A percentile compares a stretch with the other conserved stretches of the same genome.
phyloP scores from a whole-genome alignment of 2,797 vertebrate species.

The Sebastes steindachneri region DNA sequence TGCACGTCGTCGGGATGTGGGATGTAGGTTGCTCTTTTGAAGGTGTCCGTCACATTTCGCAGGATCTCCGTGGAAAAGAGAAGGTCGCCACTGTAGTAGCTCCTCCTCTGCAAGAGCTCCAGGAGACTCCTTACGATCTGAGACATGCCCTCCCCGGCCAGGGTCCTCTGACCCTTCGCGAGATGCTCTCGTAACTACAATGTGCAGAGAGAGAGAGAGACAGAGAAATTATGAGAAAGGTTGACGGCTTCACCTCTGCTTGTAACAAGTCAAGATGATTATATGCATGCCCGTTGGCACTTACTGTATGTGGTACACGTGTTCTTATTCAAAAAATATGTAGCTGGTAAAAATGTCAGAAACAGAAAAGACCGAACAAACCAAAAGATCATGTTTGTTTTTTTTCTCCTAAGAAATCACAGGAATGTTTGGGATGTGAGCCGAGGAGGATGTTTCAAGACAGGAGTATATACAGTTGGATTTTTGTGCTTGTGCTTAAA shows the following conservation, averaged over 20 bases:
- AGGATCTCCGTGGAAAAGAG: conserved; percentile 99
- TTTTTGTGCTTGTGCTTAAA: conserved; percentile 39
- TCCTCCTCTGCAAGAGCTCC: conserved; percentile 94
- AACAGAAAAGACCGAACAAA: background rate
- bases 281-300: background rate
- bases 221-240: background rate
- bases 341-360: conserved; percentile 5
- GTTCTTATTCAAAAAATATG: conserved; percentile 7
- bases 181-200: conserved; percentile 96
- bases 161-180: conserved; percentile 98
- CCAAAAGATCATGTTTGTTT: conserved; percentile 7
- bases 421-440: conserved; percentile 20
- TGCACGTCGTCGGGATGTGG: conserved; percentile 97
- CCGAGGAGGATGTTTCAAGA: conserved; percentile 6
- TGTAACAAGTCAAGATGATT: background rate
- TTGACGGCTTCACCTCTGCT: background rate
- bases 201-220: conserved; percentile 7
- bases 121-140: conserved; percentile 97
- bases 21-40: conserved; percentile 98
- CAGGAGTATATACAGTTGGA: background rate
- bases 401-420: conserved; percentile 17
- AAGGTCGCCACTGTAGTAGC: conserved; percentile 98
- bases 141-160: conserved; percentile 98
- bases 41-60: conserved; percentile 99
- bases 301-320: background rate